Evolutionary conservation across 2,113 vertebrate genomes (phyloP), one percentile per base, ranked within the genome.

Genomic region (Urocitellus parryii): DNA sequence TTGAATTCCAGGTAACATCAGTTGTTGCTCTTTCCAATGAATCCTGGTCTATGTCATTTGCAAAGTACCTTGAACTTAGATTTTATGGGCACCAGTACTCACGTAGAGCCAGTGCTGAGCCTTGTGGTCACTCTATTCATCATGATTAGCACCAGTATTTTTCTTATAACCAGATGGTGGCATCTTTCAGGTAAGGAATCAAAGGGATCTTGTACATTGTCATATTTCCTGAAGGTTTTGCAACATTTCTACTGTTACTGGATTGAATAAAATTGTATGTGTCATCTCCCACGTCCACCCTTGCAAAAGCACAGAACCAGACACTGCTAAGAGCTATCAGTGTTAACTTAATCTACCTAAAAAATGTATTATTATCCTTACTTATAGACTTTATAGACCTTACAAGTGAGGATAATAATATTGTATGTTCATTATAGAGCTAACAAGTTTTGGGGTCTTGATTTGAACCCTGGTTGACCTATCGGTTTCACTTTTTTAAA

Each of bases 81-180:
- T 99, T 99, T 98, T 99, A 99, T 65, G 99, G 99, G 37, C 99
- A 99, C 96, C 99, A 99, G 97, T 99, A 99, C 94, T 99, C 99
- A 2, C 99, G 99, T 29, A 99, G 99, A 96, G 99, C 99, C 37
- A 99, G 99, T 0, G 99, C 99, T 0, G 99, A 99, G 97, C 99
- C 99, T 9, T 99, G 99, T 51, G 99, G 99, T 18, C 99, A 99
- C 98, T 99, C 99, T 90, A 99, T 99, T 91, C 99, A 99, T 96
- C 99, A 99, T 87, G 99, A 99, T 98, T 99, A 99, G 98, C 99
- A 99, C 98, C 99, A 99, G 97, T 99, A 99, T 98, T 99, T 99
- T 98, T 99, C 99, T 39, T 99, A 99, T 98, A 99, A 99, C 98
- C 99, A 99, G 98, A 99, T 99, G 99, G 99, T 99, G 97, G 99